Base-by-base conservation (phyloP, 1,140 invertebrate species). In the Anadara kagoshimensis region DNA sequence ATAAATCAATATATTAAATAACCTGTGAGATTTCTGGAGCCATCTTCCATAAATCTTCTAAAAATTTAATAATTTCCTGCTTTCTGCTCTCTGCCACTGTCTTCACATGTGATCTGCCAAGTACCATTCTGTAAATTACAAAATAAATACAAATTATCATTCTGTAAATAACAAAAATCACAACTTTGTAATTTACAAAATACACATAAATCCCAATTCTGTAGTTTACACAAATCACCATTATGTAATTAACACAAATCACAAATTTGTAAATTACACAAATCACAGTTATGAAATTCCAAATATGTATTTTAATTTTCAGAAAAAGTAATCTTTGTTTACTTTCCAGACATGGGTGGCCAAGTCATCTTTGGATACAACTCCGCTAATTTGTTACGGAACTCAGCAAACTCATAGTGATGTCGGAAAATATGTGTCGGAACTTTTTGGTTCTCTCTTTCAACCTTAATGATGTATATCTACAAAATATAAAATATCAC, bases 401-500 rank as follows among this genome's bases (percentile, higher is more conserved):
- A 94, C 90, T 99, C 98, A 20, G 94, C 94, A 89, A 99, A 99
- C 89, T 99, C 97, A 81, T 96, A 95, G 88, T 97, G 99, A 0
- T 95, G 95, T 64, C 98, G 93, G 87, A 97, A 97, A 43, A 99
- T 90, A 84, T 95, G 94, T 62, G 94, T 93, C 0, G 95, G 93
- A 83, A 97, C 95, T 11, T 92, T 92, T 85, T 97, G 94, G 67
- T 93, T 93, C 79, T 95, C 94, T 67, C 98, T 91, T 79, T 94
- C 93, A 54, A 99, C 94, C 80, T 93, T 92, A 54, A 99, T 89
- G 79, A 97, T 94, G 88, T 98, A 99, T 83, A 98, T 86, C 91
- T 91, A 78, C 47, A 86, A 85, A 45, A 14, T 57, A 10, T 47
- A 47, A 10, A 47, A 47, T 10, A 47, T 16, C n/a, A n/a, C n/a